Base-by-base conservation (phyloP, 2,797 vertebrate species). In the Amazona finschi region DNA sequence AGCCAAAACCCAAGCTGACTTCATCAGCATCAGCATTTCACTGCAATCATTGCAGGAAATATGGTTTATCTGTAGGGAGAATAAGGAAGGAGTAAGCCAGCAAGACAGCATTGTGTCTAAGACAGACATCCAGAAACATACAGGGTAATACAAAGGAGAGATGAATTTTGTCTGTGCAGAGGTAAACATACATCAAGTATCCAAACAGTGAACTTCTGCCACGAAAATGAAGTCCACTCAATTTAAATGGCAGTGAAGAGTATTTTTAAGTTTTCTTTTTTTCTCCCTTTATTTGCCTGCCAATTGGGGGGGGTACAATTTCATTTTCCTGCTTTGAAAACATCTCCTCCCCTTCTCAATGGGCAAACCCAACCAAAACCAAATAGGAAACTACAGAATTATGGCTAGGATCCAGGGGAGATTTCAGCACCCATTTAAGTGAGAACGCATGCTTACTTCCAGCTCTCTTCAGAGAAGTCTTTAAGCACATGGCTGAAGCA, bases 361-460 rank as follows among this genome's bases (percentile, higher is more conserved):
- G 89, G 90, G 79, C 52, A 93, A 91, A 94, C 21, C 55, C 73
- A 38, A 78, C 60, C 36, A 66, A 86, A 60, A 30, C 70, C 84
- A 60, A 36, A 49, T 2, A 66, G 78, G 58, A 78, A 93, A 81
- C 72, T 95, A 89, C 75, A 57, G 72, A 74, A 55, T 28, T 47
- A 12, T 22, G 85, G 85, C 87, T 62, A 14, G 52, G 62, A 78
- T 73, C 91, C 95, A 95, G 76, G 55, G 6, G 85, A 92, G 87
- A 81, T 81, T 86, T 92, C 94, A 96, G 92, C 92, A 93, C 91
- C 85, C 94, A 72, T 82, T 78, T 73, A 64, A 95, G 41, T 73
- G 64, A 90, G 92, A 94, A 39, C 94, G 89, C 44, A 50, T 76
- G 85, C 58, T 90, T 7, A n/a, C 53, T 25, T 72, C 66, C 70